These are phyloP conservation scores for Salarias fasciatus DNA, from an alignment of 2,797 vertebrate species.

Conservation along the genomic window DNA sequence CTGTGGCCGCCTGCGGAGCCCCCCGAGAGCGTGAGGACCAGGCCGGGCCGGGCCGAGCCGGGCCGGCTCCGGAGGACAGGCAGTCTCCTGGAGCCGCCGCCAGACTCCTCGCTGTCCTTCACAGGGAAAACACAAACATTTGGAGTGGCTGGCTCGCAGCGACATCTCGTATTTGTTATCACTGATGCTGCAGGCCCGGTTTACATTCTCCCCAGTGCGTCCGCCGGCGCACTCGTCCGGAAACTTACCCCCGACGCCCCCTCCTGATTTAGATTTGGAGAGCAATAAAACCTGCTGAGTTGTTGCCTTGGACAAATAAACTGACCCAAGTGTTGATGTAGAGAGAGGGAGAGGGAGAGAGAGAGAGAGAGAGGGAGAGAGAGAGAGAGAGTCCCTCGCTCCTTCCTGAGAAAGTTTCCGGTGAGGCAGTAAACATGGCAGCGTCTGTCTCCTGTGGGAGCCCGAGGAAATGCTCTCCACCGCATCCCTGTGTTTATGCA, in stretches of 20 bases:
- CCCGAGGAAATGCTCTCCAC: slow-evolving; percentile 82
- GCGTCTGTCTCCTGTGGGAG: slow-evolving; percentile 87
- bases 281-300: slow-evolving; percentile 90
- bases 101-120: slow-evolving; percentile 75
- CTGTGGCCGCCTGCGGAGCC: no score
- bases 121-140: slow-evolving; percentile 77
- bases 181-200: slow-evolving; percentile 74
- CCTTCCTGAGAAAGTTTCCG: slow-evolving; percentile 88
- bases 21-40: slow-evolving; percentile 32
- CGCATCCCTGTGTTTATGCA: no score
- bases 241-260: slow-evolving; percentile 65
- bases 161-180: slow-evolving; percentile 81
- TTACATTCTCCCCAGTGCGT: slow-evolving; percentile 81
- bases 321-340: slow-evolving; percentile 90
- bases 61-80: slow-evolving; percentile 51
- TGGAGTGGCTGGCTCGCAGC: slow-evolving; percentile 65
- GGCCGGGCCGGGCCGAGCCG: slow-evolving; percentile 57
- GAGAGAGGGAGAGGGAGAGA: slow-evolving; percentile 88
- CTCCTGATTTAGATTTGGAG: slow-evolving; percentile 76
- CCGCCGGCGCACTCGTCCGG: slow-evolving; percentile 73
- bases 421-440: slow-evolving; percentile 92
- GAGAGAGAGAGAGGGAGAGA: slow-evolving; percentile 35
- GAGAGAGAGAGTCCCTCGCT: slow-evolving; percentile 65
- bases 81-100: slow-evolving; percentile 49
- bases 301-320: slow-evolving; percentile 94